Evolutionary conservation across 2,797 vertebrate genomes (phyloP), one percentile per base, ranked within the genome.

Genomic region (Pangasius sanitwongsei): DNA sequence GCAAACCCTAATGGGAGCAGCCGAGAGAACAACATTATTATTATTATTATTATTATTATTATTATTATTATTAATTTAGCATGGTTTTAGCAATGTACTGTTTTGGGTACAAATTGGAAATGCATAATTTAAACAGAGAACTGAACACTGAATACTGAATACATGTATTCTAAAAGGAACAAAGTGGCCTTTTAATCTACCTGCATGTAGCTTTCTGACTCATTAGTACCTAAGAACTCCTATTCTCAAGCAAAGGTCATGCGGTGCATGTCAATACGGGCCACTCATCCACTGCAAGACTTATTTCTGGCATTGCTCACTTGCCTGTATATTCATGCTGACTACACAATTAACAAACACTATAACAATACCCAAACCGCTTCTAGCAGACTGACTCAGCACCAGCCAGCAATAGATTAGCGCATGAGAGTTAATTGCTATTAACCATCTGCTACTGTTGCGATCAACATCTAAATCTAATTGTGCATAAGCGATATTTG

Each of bases 391-490:
- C 86, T 80, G 67, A 88, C 70, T 88, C 85, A 87, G 69, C 83
- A 82, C 87, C 63, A 88, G 55, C 85, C 59, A 75, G 41, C 86
- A 89, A 77, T 70, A 50, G 86, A 90, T 87, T 90, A 91, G 87
- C 89, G 69, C 57, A 41, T 59, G 70, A 86, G 87, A 65, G 87
- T 55, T 92, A 82, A 91, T 90, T 87, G 84, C 86, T 85, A 53
- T 85, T 69, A 85, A 85, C 63, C 78, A 75, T 89, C 86, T 88
- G 87, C 83, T 91, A 91, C 75, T 63, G 80, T 92, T 77, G 70
- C 92, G 50, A 89, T 90, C 92, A 92, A 92, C 90, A 90, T 90
- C 91, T 87, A 92, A 92, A 90, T 91, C 91, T 91, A 92, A 92
- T 89, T 89, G 91, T 89, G 87, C 86, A 48, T 86, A 88, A 85